Percentiles rank a stretch among this genome's conserved stretches.
phyloP scores from a whole-genome alignment of 2,113 vertebrate genomes.

The Macaca nemestrina region DNA sequence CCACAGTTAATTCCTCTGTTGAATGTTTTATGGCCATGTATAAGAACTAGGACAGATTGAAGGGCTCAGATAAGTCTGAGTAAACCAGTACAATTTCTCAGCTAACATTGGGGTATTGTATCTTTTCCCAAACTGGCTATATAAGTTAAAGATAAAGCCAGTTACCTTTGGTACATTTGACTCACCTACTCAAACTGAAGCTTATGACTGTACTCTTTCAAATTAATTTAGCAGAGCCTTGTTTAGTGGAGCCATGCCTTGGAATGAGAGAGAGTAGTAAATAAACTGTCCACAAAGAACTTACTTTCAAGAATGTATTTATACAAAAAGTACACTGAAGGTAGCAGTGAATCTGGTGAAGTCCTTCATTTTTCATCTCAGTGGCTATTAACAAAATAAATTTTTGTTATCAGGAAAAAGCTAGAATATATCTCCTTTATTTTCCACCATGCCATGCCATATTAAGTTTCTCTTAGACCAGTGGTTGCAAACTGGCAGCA shows the following conservation, averaged over 20 bases:
- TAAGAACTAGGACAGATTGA: not conserved
- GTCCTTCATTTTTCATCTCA: not conserved
- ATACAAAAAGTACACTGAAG: not conserved
- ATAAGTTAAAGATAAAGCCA: not conserved
- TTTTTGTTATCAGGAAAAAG: not conserved
- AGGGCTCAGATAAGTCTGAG: not conserved
- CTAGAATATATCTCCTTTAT: not conserved
- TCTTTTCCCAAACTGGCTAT: not conserved
- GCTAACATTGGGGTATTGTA: not conserved
- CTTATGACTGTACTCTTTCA: not conserved
- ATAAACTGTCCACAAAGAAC: not conserved
- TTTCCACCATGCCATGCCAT: not conserved
- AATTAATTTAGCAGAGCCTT: constrained; percentile 23
- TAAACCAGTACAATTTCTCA: not conserved
- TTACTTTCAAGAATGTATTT: constrained; percentile 12
- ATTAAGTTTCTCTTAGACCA: not conserved
- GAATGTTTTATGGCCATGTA: not conserved
- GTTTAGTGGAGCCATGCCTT: not conserved
- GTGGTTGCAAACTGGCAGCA: not conserved
- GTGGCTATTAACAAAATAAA: not conserved
- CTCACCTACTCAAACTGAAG: not conserved
- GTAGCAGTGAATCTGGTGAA: not conserved
- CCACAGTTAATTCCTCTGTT: not conserved
- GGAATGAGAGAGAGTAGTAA: not conserved
- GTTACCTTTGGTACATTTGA: not conserved